phyloP scores from a whole-genome alignment of 2,888 invertebrate species.

The Pseudanteris insignis region DNA sequence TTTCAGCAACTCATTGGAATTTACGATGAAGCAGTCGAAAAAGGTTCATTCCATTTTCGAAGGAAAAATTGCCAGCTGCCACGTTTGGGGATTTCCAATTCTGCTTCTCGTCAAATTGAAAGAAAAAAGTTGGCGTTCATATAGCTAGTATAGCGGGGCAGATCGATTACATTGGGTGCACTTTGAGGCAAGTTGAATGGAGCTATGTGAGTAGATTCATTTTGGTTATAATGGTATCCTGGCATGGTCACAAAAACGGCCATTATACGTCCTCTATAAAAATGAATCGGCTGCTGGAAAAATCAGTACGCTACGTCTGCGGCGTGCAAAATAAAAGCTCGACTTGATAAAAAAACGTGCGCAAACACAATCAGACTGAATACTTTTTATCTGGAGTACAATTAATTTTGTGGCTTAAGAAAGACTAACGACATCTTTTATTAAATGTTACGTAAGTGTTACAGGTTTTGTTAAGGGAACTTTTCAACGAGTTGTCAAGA shows the following conservation, averaged over 20 bases:
- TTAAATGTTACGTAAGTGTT: too few relatives aligned
- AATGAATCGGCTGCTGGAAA: slow-evolving; percentile 47
- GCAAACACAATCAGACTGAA: slow-evolving; percentile 23
- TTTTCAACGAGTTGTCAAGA: too few relatives aligned
- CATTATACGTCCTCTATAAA: slow-evolving; percentile 46
- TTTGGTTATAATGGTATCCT: slow-evolving; percentile 47
- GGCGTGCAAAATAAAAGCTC: slow-evolving; percentile 20
- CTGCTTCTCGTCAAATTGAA: slow-evolving; percentile 33
- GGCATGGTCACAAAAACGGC: slow-evolving; percentile 41
- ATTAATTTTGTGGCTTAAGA: too few relatives aligned
- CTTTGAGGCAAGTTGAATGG: slow-evolving; percentile 40
- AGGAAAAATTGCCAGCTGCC: too few relatives aligned
- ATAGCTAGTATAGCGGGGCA: slow-evolving; percentile 20
- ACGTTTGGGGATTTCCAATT: slow-evolving; percentile 32
- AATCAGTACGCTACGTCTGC: slow-evolving; percentile 43
- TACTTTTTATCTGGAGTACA: slow-evolving; percentile 15
- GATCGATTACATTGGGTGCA: slow-evolving; percentile 44
- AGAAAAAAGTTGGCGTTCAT: slow-evolving; percentile 30
- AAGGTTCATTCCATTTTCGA: too few relatives aligned
- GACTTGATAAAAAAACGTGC: slow-evolving; percentile 26
- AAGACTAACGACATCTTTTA: too few relatives aligned
- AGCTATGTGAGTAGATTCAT: slow-evolving; percentile 45
- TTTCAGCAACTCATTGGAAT: too few relatives aligned
- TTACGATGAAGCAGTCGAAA: too few relatives aligned
- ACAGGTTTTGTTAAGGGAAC: too few relatives aligned